These are phyloP conservation scores for Bombus vancouverensis DNA, from an alignment of 1,140 invertebrate genomes.

Conservation along the genomic window DNA sequence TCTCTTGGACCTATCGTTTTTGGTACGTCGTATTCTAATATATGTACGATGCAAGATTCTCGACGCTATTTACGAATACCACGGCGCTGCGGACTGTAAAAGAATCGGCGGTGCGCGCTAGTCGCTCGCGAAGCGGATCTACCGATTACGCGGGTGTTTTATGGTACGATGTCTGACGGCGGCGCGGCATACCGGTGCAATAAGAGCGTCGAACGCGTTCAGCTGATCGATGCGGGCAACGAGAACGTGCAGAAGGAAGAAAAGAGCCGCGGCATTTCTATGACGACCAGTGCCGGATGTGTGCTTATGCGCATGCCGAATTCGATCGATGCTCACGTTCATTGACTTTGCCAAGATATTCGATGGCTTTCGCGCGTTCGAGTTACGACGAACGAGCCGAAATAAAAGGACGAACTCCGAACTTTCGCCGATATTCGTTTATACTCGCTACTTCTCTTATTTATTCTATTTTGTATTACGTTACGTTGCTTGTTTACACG, in stretches of 20 bases:
- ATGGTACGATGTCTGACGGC: background rate
- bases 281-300: slow-evolving; percentile 20
- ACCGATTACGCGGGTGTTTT: slow-evolving; percentile 16
- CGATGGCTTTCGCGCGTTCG: slow-evolving; percentile 10
- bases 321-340: slow-evolving; percentile 56
- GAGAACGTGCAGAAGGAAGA: background rate
- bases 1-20: too few relatives aligned
- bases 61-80: too few relatives aligned
- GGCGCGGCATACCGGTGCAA: background rate
- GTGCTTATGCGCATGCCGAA: slow-evolving; percentile 60
- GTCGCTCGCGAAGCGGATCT: slow-evolving; percentile 2
- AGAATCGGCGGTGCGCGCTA: too few relatives aligned
- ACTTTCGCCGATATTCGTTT: background rate
- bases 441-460: background rate
- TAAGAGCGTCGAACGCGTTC: slow-evolving; percentile 22
- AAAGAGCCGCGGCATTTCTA: slow-evolving; percentile 38
- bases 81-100: too few relatives aligned
- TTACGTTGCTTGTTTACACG: too few relatives aligned
- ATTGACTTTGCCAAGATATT: slow-evolving; percentile 37
- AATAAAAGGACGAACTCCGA: background rate
- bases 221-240: slow-evolving; percentile 24
- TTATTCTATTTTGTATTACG: background rate
- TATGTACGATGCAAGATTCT: too few relatives aligned
- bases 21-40: too few relatives aligned
- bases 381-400: background rate